A percentile compares a stretch with the other conserved stretches of the same genome.
These are phyloP conservation scores for Sciaenops ocellatus DNA, from an alignment of 2,797 vertebrate genomes.

Conservation along the genomic window DNA sequence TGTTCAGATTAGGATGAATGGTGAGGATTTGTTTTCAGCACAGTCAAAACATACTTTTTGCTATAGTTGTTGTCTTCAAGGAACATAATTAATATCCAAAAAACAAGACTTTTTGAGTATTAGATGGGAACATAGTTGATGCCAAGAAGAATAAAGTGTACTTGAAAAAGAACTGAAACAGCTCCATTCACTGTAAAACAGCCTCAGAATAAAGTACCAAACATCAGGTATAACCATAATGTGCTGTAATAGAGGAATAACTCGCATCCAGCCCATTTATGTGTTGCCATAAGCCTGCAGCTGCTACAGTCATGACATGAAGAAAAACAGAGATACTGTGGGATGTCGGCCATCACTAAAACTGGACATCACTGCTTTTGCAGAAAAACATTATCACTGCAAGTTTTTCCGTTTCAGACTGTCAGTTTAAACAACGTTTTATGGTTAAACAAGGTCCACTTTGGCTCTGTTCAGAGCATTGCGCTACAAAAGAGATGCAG, in stretches of 20 bases:
- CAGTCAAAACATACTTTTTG: neutral
- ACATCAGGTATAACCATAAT: slow-evolving; percentile 5
- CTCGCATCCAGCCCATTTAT: neutral
- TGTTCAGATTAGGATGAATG: neutral
- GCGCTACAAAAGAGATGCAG: neutral
- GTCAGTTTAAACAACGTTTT: neutral
- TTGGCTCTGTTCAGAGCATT: slow-evolving; percentile 1
- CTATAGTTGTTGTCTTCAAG: too few relatives aligned
- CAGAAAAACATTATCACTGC: slow-evolving; percentile 1
- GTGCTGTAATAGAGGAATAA: neutral
- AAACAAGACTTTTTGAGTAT: neutral
- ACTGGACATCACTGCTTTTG: neutral
- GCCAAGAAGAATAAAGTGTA: neutral
- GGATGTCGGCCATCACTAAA: slow-evolving; percentile 11
- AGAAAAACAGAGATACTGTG: slow-evolving; percentile 7
- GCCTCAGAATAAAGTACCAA: neutral
- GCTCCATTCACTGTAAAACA: neutral
- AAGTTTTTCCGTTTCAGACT: neutral
- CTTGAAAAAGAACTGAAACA: neutral
- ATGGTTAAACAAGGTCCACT: neutral
- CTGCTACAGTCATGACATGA: slow-evolving; percentile 26
- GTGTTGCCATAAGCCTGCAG: slow-evolving; percentile 17
- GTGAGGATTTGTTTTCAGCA: neutral
- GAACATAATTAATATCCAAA: too few relatives aligned
- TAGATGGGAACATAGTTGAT: neutral